A percentile compares a stretch with the other conserved stretches of the same genome.
These are phyloP conservation scores for Lathronympha strigana DNA, from an alignment of 2,888 invertebrate genomes.

Conservation along the genomic window DNA sequence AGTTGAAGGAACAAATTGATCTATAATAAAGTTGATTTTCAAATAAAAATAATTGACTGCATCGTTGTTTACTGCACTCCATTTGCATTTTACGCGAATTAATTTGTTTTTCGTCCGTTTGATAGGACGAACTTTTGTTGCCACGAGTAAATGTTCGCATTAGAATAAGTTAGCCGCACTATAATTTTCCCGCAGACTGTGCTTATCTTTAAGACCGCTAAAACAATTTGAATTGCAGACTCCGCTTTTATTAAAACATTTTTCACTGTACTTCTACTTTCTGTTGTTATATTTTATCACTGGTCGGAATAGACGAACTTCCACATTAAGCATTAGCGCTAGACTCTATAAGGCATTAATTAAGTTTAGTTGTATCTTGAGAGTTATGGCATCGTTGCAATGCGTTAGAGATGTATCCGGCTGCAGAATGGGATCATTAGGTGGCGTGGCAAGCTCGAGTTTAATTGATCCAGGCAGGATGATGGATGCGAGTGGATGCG, in stretches of 20 bases:
- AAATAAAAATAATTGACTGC: no score
- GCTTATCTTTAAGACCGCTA: conserved; percentile 37
- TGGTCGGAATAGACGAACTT: conserved; percentile 29
- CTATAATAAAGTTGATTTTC: no score
- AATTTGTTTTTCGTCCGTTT: conserved; percentile 53
- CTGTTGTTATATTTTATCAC: conserved; percentile 36
- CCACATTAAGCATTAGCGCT: conserved; percentile 25
- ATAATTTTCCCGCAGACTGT: conserved; percentile 36
- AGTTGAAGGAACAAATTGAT: no score
- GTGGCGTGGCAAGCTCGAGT: conserved; percentile 53
- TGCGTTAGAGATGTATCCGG: conserved; percentile 51
- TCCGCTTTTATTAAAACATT: conserved; percentile 39
- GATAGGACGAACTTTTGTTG: conserved; percentile 45
- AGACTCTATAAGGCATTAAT: conserved; percentile 31
- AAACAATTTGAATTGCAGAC: conserved; percentile 41
- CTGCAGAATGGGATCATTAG: conserved; percentile 51
- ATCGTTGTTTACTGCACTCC: conserved; percentile 53
- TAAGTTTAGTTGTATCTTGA: conserved; percentile 26
- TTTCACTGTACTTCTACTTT: conserved; percentile 33
- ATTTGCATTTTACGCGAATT: conserved; percentile 67
- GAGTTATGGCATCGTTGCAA: conserved; percentile 35
- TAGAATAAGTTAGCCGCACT: conserved; percentile 41
- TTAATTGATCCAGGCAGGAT: conserved; percentile 70
- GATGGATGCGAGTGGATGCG: conserved; percentile 61
- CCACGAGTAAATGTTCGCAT: conserved; percentile 30